Base-by-base conservation (phyloP, 1,140 invertebrate genomes). In the Cheumatopsyche charites region DNA sequence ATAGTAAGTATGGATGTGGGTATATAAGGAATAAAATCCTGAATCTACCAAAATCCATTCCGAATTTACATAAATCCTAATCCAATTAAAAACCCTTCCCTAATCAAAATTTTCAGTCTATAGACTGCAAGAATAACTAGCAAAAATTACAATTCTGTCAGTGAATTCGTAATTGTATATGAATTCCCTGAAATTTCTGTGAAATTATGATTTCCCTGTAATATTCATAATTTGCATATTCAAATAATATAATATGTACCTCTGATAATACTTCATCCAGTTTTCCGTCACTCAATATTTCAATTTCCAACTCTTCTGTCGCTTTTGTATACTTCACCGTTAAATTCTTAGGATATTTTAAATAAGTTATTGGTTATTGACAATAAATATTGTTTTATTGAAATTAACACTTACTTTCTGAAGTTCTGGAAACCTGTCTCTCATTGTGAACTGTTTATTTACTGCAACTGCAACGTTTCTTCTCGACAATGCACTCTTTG, bases 241-340 rank as follows among this genome's bases (percentile, higher is more conserved):
- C 3, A 4, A 36, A 36, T 4, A 36, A 9, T 36, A 4, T 36
- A 9, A 36, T 36, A 6, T 25, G 1, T 81, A 85, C 84, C 79
- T 85, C 77, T 13, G 82, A 77, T 19, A 85, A 77, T 70, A 84
- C 70, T 74, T 80, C 77, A 36, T 80, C 77, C 0, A 85, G 43
- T 75, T 82, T 81, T 73, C 43, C 47, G 68, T 81, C 81, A 70
- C 80, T 80, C 79, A 79, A 71, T 71, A 78, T 11, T 21, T 72
- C 78, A 76, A 72, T 62, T 76, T 82, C 82, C 66, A 75, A 66
- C 45, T 78, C 58, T 55, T 75, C 72, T 2, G 72, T 71, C 17
- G 67, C 41, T 58, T 19, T 73, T 13, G 25, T 62, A 19, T 26
- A 49, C 61, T 66, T 70, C 4, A 67, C 66, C 42, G 23, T 66